Conservation (phyloP, 2,888 invertebrate genomes). For the Stramonita haemastoma region DNA sequence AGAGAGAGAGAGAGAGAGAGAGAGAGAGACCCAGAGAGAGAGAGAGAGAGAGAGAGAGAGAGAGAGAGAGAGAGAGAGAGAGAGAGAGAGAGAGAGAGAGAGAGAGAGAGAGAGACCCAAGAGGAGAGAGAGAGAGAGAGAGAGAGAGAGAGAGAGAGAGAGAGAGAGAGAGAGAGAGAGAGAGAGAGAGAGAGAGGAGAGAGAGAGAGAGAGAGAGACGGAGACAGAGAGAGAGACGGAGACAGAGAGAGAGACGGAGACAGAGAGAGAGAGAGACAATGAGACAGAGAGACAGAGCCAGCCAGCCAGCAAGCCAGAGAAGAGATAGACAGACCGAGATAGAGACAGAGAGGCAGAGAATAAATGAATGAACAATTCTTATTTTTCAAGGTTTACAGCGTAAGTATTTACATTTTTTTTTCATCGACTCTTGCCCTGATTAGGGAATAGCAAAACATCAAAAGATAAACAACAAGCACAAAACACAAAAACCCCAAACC, state of each 20-base stretch:
- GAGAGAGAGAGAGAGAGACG: neutral
- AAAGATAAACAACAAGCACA: neutral
- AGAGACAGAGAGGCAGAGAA: too few species aligned
- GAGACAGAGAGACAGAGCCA: neutral
- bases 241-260: too few species aligned
- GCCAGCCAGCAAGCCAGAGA: neutral
- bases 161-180: neutral
- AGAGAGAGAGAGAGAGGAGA: neutral
- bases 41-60: conserved; percentile 20
- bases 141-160: neutral
- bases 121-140: neutral
- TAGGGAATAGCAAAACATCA: too few species aligned
- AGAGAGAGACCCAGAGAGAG: too few species aligned
- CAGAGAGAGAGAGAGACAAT: too few species aligned
- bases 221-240: too few species aligned
- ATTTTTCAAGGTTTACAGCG: too few species aligned
- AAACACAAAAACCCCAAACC: neutral
- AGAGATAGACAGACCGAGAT: neutral
- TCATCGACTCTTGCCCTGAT: too few species aligned
- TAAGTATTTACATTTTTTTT: too few species aligned
- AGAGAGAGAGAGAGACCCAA: neutral
- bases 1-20: neutral
- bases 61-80: neutral
- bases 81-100: neutral
- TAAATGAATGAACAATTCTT: too few species aligned